Percentiles rank a stretch among this genome's conserved stretches.
These are phyloP conservation scores for Prinia subflava DNA, from an alignment of 2,113 vertebrate genomes.

Conservation along the genomic window DNA sequence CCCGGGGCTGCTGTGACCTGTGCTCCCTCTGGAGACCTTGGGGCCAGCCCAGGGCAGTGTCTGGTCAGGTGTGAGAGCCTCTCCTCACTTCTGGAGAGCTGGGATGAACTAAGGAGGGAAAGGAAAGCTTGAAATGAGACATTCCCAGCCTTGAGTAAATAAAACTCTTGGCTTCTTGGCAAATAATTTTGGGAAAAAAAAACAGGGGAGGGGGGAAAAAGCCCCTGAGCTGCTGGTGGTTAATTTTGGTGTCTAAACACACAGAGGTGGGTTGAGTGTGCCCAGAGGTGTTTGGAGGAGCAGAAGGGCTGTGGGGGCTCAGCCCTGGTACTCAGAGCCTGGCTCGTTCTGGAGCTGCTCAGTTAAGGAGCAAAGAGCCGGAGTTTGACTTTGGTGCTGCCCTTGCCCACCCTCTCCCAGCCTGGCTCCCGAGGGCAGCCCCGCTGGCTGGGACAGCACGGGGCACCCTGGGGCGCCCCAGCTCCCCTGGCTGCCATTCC, in stretches of 20 bases:
- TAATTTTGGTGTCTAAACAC: neutral
- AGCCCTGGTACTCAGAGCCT: neutral
- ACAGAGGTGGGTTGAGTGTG: neutral
- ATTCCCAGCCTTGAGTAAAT: neutral
- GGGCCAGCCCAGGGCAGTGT: neutral
- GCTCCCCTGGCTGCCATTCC: neutral
- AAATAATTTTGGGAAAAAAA: neutral
- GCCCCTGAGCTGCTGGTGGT: neutral
- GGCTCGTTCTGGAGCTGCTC: neutral
- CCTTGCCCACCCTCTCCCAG: neutral
- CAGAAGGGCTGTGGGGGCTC: neutral
- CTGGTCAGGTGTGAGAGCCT: neutral
- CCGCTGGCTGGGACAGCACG: neutral
- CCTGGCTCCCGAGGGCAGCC: neutral
- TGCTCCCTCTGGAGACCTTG: accelerated
- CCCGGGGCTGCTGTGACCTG: accelerated
- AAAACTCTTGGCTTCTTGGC: neutral
- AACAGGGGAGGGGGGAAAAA: accelerated
- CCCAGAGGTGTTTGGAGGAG: neutral
- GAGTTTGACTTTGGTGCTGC: accelerated
- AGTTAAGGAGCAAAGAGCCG: accelerated
- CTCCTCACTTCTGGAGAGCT: neutral
- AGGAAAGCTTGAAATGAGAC: neutral
- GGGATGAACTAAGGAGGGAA: neutral
- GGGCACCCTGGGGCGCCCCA: neutral